Conservation (phyloP, 2,888 invertebrate species). For the Drosophila multiciliata region DNA sequence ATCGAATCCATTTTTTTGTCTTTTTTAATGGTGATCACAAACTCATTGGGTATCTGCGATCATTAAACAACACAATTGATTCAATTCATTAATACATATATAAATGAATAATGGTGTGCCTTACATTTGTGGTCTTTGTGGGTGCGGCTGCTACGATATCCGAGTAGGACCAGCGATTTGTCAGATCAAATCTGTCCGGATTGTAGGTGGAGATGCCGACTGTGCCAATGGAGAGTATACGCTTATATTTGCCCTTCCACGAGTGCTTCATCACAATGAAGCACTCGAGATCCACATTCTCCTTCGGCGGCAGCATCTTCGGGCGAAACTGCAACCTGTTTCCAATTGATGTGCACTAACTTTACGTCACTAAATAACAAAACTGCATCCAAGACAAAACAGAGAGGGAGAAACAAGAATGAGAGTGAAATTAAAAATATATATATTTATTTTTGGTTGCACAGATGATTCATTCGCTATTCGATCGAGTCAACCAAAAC, state of each 20-base stretch:
- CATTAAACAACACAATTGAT: slow-evolving; percentile 13
- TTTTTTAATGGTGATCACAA: slow-evolving; percentile 93
- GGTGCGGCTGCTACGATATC: slow-evolving; percentile 91
- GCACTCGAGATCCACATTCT: slow-evolving; percentile 98
- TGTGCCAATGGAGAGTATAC: slow-evolving; percentile 98
- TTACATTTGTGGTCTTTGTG: slow-evolving; percentile 86
- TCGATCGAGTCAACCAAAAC: slow-evolving; percentile 38
- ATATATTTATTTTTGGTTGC: slow-evolving; percentile 1
- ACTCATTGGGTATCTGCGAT: slow-evolving; percentile 87
- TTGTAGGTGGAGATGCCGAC: slow-evolving; percentile 98
- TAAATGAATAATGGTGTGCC: slow-evolving; percentile 19
- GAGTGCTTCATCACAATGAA: slow-evolving; percentile 99
- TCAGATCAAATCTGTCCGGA: slow-evolving; percentile 94
- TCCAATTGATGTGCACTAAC: slow-evolving; percentile 33
- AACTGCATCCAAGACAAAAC: slow-evolving; percentile 20
- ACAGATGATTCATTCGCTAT: slow-evolving; percentile 22
- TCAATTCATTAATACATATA: slow-evolving; percentile 14
- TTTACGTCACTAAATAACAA: slow-evolving; percentile 52
- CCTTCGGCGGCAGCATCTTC: slow-evolving; percentile 86
- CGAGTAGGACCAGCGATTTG: slow-evolving; percentile 96
- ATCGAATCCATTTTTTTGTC: slow-evolving; percentile 96
- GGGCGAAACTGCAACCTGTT: slow-evolving; percentile 11
- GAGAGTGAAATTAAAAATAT: neutral
- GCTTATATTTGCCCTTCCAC: slow-evolving; percentile 99
- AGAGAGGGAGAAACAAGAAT: neutral